Evolutionary conservation across 2,113 vertebrate species (phyloP).

Genomic region (Puffinus mauretanicus): DNA sequence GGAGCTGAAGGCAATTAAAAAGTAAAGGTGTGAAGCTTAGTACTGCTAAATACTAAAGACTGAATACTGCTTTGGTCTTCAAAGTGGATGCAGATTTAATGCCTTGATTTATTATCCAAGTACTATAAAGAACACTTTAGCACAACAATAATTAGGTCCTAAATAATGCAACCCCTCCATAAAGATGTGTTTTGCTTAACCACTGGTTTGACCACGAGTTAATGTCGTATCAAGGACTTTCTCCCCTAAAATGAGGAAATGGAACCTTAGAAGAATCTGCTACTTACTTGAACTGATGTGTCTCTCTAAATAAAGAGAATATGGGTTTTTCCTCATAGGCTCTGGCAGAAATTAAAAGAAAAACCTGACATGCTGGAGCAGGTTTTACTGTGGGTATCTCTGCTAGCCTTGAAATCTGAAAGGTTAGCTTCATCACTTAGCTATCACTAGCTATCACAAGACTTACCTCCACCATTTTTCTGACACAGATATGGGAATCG

Average conservation of each 20-base stretch:
- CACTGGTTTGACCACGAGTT: neutral
- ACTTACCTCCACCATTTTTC: slow-evolving; percentile 98
- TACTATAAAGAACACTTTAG: neutral
- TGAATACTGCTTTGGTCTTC: neutral
- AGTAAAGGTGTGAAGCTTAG: neutral
- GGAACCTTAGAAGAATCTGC: neutral
- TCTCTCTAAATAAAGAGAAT: neutral
- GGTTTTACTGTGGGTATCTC: neutral
- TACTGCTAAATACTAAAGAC: neutral
- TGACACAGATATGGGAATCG: slow-evolving; percentile 97
- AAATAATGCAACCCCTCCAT: neutral
- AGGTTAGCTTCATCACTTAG: neutral
- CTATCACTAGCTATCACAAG: neutral
- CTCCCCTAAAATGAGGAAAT: neutral
- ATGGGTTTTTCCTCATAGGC: neutral
- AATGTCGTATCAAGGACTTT: neutral
- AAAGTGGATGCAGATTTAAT: neutral
- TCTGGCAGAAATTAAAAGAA: neutral
- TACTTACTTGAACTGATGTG: neutral
- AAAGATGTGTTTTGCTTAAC: neutral
- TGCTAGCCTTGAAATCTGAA: neutral
- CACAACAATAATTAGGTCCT: neutral
- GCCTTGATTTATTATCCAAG: neutral
- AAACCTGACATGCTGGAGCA: neutral
- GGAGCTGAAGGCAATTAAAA: neutral